phyloP scores from a whole-genome alignment of 2,113 vertebrate species.

The Ardeotis arabs region DNA sequence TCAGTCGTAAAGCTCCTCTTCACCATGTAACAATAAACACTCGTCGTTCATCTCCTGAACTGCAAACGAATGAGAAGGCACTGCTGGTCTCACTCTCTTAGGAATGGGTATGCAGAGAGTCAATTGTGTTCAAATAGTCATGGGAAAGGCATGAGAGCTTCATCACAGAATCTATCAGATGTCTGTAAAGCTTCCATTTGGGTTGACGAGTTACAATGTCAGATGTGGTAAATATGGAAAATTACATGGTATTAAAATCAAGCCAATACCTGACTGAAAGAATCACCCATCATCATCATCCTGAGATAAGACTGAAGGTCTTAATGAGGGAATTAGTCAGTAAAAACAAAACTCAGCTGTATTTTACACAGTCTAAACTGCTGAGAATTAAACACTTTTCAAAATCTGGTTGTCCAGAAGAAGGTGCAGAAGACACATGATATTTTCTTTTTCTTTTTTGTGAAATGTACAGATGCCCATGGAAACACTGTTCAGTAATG shows the following conservation, averaged over 20 bases:
- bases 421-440: neutral
- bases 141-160: neutral
- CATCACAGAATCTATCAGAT: neutral
- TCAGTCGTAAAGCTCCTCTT: neutral
- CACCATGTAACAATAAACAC: neutral
- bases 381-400: neutral
- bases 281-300: neutral
- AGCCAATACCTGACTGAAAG: neutral
- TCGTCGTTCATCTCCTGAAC: neutral
- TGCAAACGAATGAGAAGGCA: neutral
- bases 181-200: neutral
- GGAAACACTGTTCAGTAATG: neutral
- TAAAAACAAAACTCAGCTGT: neutral
- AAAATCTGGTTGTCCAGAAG: neutral
- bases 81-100: neutral
- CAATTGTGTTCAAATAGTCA: neutral
- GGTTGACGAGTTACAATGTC: neutral
- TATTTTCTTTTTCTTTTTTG: neutral
- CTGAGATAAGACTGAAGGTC: neutral
- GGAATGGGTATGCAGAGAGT: accelerated
- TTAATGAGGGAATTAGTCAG: neutral
- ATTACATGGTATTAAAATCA: neutral
- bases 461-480: neutral
- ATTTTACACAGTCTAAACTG: neutral
- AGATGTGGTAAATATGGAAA: neutral